Conservation (phyloP, 2,797 vertebrate species). For the Macropodus opercularis region DNA sequence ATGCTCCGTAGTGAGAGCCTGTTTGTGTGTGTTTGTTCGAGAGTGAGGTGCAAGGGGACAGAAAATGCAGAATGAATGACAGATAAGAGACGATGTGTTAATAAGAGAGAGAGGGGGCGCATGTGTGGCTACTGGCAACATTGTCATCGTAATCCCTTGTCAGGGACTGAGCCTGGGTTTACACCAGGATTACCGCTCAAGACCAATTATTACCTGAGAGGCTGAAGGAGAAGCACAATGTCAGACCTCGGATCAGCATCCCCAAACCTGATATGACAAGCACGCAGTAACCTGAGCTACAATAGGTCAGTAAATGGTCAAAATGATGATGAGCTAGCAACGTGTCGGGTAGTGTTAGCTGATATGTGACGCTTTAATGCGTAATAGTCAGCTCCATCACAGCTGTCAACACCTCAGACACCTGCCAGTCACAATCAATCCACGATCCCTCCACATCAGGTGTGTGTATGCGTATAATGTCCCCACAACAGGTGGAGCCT, state of each 20-base stretch:
- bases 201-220: slow-evolving; percentile 72
- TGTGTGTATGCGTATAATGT: slow-evolving; percentile 38
- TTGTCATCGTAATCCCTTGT: slow-evolving; percentile 68
- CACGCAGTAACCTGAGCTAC: slow-evolving; percentile 49
- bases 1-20: neutral
- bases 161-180: slow-evolving; percentile 63
- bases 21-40: slow-evolving; percentile 17
- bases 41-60: slow-evolving; percentile 2
- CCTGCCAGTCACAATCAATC: slow-evolving; percentile 58
- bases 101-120: slow-evolving; percentile 10
- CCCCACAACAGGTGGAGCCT: slow-evolving; percentile 58
- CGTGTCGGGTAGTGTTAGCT: slow-evolving; percentile 49
- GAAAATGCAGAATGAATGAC: slow-evolving; percentile 28
- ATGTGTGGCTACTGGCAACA: slow-evolving; percentile 51
- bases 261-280: slow-evolving; percentile 61
- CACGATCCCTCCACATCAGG: slow-evolving; percentile 6
- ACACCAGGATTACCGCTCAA: slow-evolving; percentile 69
- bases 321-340: slow-evolving; percentile 54
- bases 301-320: slow-evolving; percentile 60
- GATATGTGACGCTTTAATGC: slow-evolving; percentile 31
- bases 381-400: slow-evolving; percentile 47
- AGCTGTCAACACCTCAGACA: slow-evolving; percentile 56
- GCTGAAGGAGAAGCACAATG: slow-evolving; percentile 68
- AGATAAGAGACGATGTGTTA: slow-evolving; percentile 30
- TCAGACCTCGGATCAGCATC: slow-evolving; percentile 55